Conservation (phyloP, 2,113 vertebrate genomes). For the Macrotus californicus region DNA sequence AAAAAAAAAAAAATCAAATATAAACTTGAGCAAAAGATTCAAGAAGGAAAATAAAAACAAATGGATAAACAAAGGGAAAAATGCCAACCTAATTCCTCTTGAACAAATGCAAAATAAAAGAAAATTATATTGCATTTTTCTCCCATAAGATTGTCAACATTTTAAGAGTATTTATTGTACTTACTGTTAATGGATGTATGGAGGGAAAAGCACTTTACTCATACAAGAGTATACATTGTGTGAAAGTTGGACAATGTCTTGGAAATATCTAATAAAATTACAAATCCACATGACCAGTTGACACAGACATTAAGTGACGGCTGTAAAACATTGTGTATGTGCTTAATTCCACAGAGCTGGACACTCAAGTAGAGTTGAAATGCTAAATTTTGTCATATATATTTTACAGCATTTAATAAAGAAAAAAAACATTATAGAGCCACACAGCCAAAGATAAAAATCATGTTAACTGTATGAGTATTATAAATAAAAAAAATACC, state of each 20-base stretch:
- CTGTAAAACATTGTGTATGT: neutral
- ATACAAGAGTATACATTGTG: neutral
- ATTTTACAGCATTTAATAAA: neutral
- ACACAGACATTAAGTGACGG: neutral
- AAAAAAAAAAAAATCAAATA: neutral
- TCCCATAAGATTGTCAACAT: too few relatives aligned
- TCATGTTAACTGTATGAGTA: neutral
- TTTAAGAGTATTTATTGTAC: neutral
- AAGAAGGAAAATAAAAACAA: constrained; percentile 41
- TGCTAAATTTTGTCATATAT: neutral
- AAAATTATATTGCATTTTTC: neutral
- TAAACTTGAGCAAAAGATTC: constrained; percentile 18
- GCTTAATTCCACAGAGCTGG: neutral
- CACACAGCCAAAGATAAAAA: neutral
- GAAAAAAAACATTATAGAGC: neutral
- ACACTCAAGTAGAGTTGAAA: neutral
- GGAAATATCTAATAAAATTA: neutral
- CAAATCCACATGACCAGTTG: neutral
- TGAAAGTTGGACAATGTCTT: neutral
- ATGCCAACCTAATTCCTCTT: neutral
- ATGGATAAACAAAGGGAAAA: neutral
- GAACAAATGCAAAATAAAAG: neutral
- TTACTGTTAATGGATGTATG: neutral
- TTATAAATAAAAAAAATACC: neutral
- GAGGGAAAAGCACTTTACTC: neutral